phyloP scores from a whole-genome alignment of 2,888 invertebrate genomes.

The Danaus chrysippus region DNA sequence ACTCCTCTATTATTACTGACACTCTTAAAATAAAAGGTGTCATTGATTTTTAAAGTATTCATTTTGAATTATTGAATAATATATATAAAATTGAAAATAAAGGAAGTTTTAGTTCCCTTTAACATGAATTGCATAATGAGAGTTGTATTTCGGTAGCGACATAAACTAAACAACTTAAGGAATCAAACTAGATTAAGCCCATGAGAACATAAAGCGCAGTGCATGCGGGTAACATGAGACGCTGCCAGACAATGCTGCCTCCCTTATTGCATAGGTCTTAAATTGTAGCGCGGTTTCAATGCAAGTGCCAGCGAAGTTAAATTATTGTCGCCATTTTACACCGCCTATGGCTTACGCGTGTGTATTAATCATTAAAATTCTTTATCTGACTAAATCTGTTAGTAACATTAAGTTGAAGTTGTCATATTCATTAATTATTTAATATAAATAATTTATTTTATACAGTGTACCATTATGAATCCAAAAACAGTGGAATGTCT shows the following conservation, averaged over 20 bases:
- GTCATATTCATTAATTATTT: too few species aligned
- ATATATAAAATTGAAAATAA: too few species aligned
- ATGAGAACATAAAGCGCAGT: constrained; percentile 49
- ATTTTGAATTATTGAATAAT: too few species aligned
- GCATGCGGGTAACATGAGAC: constrained; percentile 68
- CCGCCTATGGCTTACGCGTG: constrained; percentile 60
- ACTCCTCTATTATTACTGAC: background rate
- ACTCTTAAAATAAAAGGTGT: background rate
- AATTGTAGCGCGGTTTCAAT: constrained; percentile 76
- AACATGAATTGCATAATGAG: background rate
- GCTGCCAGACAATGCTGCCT: constrained; percentile 66
- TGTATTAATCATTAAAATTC: constrained; percentile 58
- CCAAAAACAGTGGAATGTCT: too few species aligned
- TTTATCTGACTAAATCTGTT: constrained; percentile 48
- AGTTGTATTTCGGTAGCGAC: constrained; percentile 3
- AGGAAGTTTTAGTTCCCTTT: too few species aligned
- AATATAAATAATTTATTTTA: too few species aligned
- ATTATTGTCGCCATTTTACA: constrained; percentile 73
- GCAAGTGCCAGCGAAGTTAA: constrained; percentile 75
- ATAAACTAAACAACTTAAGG: constrained; percentile 39
- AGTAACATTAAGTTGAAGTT: constrained; percentile 30
- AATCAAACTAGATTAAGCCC: constrained; percentile 50
- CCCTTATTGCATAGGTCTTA: constrained; percentile 77
- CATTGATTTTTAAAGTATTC: too few species aligned
- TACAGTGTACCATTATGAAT: too few species aligned